phyloP scores from a whole-genome alignment of 2,113 vertebrate species.

The Strigops habroptila region DNA sequence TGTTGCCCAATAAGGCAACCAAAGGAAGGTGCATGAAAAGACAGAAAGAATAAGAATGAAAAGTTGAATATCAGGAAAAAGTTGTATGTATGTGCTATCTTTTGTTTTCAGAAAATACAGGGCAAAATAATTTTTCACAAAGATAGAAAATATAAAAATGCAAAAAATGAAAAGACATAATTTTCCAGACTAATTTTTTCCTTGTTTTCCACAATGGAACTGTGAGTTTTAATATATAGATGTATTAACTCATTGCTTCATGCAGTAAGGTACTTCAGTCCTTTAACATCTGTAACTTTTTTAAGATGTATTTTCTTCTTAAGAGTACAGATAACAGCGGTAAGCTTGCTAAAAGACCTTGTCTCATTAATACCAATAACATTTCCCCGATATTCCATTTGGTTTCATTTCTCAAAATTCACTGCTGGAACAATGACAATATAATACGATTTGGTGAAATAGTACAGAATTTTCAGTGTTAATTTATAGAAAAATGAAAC shows the following conservation, averaged over 20 bases:
- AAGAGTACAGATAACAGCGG: not conserved
- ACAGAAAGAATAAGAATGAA: not conserved
- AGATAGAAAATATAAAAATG: not conserved
- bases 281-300: not conserved
- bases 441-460: not conserved
- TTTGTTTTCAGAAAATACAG: not conserved
- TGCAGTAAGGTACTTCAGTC: not conserved
- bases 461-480: not conserved
- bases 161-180: not conserved
- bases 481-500: not conserved
- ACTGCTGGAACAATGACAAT: not conserved
- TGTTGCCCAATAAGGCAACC: not conserved
- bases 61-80: not conserved
- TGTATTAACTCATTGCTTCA: not conserved
- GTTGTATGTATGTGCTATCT: not conserved
- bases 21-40: not conserved
- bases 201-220: not conserved
- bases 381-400: not conserved
- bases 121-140: not conserved
- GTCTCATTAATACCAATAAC: not conserved
- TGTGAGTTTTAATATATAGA: not conserved
- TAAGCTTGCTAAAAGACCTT: not conserved
- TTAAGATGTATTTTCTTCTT: not conserved
- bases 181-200: not conserved
- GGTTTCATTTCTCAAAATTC: not conserved